Percentiles rank a stretch among this genome's conserved stretches.
These are phyloP conservation scores for Drosophila infuscata DNA, from an alignment of 2,888 invertebrate species.

Conservation along the genomic window DNA sequence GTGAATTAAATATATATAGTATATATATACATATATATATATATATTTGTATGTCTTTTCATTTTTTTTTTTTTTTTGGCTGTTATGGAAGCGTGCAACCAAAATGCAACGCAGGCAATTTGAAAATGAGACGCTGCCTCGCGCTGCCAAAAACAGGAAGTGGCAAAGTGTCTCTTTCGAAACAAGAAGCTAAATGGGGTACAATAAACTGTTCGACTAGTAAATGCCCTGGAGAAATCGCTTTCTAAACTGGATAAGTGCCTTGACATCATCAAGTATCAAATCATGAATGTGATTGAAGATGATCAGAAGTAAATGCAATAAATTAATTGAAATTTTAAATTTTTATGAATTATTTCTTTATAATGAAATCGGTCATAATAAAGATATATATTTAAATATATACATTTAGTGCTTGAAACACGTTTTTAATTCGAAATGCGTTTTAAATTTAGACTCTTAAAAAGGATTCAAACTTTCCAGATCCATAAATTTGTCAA, in stretches of 20 bases:
- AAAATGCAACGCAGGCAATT: slow-evolving; percentile 63
- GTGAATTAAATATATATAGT: slow-evolving; percentile 57
- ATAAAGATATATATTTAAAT: not conserved
- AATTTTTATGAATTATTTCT: not conserved
- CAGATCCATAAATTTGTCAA: not conserved
- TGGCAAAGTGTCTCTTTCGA: slow-evolving; percentile 59
- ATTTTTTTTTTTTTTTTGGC: not conserved
- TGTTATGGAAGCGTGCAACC: slow-evolving; percentile 67
- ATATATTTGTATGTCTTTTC: not conserved
- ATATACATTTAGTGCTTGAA: not conserved
- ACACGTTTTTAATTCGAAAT: not conserved
- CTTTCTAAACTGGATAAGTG: not conserved
- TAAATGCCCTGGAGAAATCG: slow-evolving; percentile 14
- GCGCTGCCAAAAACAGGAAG: slow-evolving; percentile 53
- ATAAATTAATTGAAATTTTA: too few species aligned
- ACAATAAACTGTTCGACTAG: not conserved
- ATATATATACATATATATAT: slow-evolving; percentile 1
- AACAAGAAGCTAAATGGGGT: slow-evolving; percentile 22
- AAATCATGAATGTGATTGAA: not conserved
- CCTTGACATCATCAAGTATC: not conserved
- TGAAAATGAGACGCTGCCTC: slow-evolving; percentile 32
- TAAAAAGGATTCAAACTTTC: not conserved
- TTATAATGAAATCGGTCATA: not conserved
- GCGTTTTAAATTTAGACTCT: not conserved
- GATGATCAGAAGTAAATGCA: not conserved